Conservation (phyloP, 2,888 invertebrate genomes). For the Hypsopygia costalis region DNA sequence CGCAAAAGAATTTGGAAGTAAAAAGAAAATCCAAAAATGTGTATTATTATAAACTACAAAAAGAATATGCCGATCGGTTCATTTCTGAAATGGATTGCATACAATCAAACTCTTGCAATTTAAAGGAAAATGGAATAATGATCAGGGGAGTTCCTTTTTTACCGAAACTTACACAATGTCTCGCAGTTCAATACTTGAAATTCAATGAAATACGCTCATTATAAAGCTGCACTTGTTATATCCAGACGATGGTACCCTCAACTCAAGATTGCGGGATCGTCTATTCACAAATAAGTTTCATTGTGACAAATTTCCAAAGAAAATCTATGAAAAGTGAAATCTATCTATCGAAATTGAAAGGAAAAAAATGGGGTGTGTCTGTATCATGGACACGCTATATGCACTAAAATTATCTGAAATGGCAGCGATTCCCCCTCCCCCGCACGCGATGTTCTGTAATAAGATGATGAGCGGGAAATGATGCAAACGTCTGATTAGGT, state of each 20-base stretch:
- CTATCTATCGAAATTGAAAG: too few species aligned
- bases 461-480: too few species aligned
- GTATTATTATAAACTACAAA: too few species aligned
- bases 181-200: slow-evolving; percentile 32
- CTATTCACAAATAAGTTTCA: neutral
- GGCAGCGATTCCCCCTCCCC: too few species aligned
- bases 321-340: neutral
- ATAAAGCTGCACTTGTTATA: slow-evolving; percentile 31
- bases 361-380: too few species aligned
- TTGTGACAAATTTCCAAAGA: neutral
- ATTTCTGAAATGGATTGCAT: slow-evolving; percentile 29
- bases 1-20: too few species aligned
- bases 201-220: slow-evolving; percentile 39
- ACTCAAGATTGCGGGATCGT: neutral
- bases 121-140: slow-evolving; percentile 28
- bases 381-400: too few species aligned
- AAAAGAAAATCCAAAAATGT: too few species aligned
- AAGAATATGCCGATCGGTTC: too few species aligned
- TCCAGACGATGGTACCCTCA: slow-evolving; percentile 15
- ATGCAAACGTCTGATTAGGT: too few species aligned
- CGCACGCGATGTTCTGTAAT: too few species aligned
- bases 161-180: slow-evolving; percentile 34
- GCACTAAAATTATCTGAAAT: too few species aligned
- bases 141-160: slow-evolving; percentile 24
- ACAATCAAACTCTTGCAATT: slow-evolving; percentile 28